phyloP scores from a whole-genome alignment of 2,797 vertebrate genomes.

The Taeniopygia guttata region DNA sequence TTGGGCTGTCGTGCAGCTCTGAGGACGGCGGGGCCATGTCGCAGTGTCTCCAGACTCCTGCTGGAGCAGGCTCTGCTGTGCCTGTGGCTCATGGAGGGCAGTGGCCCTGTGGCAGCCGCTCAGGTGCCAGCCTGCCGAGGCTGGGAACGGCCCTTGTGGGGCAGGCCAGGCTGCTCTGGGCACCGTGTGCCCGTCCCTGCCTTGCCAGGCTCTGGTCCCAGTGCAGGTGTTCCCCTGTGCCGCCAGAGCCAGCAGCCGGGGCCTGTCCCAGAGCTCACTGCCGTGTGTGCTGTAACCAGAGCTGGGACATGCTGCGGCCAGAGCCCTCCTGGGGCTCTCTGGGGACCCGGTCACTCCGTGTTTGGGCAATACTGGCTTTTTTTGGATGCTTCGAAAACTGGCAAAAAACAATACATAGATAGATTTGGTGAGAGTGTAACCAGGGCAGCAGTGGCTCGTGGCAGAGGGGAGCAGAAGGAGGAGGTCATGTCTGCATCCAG shows the following conservation, averaged over 20 bases:
- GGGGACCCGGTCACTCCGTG: fast-evolving
- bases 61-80: background rate
- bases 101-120: background rate
- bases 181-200: fast-evolving
- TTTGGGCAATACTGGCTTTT: background rate
- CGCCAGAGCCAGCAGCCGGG: background rate
- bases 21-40: fast-evolving
- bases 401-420: fast-evolving
- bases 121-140: background rate
- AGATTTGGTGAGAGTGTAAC: background rate
- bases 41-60: fast-evolving
- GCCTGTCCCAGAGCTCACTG: background rate
- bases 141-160: background rate
- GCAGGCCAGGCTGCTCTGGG: background rate
- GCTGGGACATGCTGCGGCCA: fast-evolving
- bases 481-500: background rate
- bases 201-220: fast-evolving
- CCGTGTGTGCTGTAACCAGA: background rate
- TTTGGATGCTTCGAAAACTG: background rate
- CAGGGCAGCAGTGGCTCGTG: background rate
- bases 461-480: background rate
- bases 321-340: background rate
- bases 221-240: background rate
- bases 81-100: fast-evolving
- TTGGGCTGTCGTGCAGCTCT: background rate